Evolutionary conservation across 2,113 vertebrate species (phyloP).

Genomic region (Glaucomys volans): DNA sequence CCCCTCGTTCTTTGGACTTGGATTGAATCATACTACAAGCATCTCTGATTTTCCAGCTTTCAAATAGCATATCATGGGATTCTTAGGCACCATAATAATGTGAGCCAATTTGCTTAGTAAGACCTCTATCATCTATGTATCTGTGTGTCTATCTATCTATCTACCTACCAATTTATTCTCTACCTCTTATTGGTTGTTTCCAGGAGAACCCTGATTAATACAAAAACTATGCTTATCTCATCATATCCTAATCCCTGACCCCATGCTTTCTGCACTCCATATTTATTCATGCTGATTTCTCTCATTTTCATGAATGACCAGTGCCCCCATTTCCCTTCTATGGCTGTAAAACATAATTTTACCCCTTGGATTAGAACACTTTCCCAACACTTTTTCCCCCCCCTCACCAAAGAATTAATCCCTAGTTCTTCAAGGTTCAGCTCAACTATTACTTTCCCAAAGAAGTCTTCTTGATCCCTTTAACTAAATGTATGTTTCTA

Average conservation of each 20-base stretch:
- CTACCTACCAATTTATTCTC: background rate
- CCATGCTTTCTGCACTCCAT: background rate
- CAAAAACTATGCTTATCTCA: background rate
- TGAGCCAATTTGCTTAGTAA: background rate
- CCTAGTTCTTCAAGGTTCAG: background rate
- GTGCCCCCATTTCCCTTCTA: background rate
- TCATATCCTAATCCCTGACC: background rate
- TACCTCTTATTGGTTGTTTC: background rate
- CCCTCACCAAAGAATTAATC: background rate
- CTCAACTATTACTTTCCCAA: background rate
- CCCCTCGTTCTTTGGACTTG: background rate
- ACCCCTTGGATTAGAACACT: background rate
- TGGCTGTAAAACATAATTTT: background rate
- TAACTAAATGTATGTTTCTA: background rate
- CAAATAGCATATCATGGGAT: background rate
- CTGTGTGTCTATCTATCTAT: background rate
- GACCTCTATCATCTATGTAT: background rate
- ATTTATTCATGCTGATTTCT: background rate
- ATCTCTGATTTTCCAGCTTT: background rate
- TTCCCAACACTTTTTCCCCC: background rate
- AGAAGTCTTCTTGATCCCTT: background rate
- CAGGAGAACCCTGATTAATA: background rate
- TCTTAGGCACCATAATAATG: background rate
- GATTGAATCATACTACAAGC: background rate
- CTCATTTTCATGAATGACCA: background rate